Evolutionary conservation across 2,797 vertebrate species (phyloP).

Genomic region (Sebastes hopkinsi): DNA sequence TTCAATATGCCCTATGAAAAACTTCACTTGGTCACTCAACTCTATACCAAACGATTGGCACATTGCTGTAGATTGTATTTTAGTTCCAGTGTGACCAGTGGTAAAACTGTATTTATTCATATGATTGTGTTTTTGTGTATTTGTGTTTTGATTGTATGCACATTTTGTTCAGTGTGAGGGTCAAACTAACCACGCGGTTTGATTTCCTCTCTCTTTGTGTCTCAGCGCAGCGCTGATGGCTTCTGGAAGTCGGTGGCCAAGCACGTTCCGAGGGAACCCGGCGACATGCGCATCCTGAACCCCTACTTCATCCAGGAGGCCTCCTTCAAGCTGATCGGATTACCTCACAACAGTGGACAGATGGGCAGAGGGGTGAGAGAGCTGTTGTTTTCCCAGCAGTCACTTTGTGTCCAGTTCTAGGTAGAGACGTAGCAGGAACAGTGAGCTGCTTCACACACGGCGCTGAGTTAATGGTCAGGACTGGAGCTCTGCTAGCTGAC

Average conservation of each 20-base stretch:
- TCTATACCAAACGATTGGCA: neutral
- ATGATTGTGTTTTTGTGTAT: neutral
- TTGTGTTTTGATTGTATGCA: neutral
- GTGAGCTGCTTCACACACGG: neutral
- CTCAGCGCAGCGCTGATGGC: conserved; percentile 67
- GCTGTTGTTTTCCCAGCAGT: neutral
- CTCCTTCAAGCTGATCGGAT: conserved; percentile 90
- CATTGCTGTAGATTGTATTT: neutral
- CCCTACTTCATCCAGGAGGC: conserved; percentile 93
- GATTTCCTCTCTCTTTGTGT: neutral
- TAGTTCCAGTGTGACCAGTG: neutral
- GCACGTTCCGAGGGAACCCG: conserved; percentile 85
- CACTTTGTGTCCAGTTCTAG: neutral
- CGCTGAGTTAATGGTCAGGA: conserved; percentile 4
- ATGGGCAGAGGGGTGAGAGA: conserved; percentile 90
- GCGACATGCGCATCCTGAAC: conserved; percentile 90
- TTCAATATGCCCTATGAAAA: neutral
- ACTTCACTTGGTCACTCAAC: neutral
- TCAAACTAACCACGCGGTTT: neutral
- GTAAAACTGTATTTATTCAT: neutral
- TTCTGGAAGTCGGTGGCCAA: conserved; percentile 93
- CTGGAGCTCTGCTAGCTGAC: conserved; percentile 4
- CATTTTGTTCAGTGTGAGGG: neutral
- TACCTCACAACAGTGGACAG: conserved; percentile 89
- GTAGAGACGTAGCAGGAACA: neutral